Conservation (phyloP, 2,113 vertebrate genomes). For the Tringa solitaria region DNA sequence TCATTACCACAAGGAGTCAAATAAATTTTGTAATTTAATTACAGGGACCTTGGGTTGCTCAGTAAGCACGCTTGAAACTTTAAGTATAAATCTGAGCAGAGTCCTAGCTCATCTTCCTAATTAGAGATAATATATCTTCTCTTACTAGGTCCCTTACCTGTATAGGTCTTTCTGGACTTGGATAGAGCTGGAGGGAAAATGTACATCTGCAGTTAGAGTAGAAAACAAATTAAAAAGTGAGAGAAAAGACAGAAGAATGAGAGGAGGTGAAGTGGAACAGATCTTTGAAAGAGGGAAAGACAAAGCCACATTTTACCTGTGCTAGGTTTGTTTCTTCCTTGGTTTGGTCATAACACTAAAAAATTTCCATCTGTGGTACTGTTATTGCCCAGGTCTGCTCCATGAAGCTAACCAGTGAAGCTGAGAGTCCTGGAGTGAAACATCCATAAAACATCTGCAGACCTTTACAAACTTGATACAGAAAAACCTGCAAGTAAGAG, state of each 20-base stretch:
- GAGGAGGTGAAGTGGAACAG: background rate
- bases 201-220: background rate
- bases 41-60: background rate
- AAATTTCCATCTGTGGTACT: background rate
- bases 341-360: background rate
- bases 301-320: background rate
- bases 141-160: background rate
- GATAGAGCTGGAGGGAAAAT: background rate
- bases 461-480: fast-evolving
- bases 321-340: background rate
- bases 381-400: background rate
- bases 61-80: background rate
- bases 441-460: background rate
- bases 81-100: background rate
- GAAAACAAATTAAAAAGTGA: background rate
- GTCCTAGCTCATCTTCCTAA: background rate
- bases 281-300: background rate
- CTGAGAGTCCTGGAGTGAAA: background rate
- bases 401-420: background rate
- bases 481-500: background rate
- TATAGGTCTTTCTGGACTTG: background rate
- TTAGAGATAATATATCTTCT: background rate
- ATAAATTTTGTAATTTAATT: background rate
- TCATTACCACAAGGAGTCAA: background rate
- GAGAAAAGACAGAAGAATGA: background rate